Conservation (phyloP, 2,113 vertebrate genomes). For the Leptobrachium ailaonicum region DNA sequence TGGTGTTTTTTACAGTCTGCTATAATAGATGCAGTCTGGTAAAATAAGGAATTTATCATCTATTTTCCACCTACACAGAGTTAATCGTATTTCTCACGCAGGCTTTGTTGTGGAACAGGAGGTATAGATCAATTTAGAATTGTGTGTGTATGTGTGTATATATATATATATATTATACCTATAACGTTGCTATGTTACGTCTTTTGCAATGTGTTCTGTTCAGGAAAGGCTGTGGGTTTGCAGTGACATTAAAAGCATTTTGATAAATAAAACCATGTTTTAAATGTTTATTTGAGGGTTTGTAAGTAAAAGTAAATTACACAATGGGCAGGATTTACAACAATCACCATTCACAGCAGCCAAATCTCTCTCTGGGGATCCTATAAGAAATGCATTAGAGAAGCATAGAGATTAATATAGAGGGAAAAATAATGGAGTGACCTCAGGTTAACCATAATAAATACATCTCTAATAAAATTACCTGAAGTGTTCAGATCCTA, state of each 20-base stretch:
- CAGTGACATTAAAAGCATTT: background rate
- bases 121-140: too few species aligned
- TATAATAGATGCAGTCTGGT: too few species aligned
- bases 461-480: slow-evolving; percentile 17
- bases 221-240: background rate
- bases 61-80: too few species aligned
- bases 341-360: slow-evolving; percentile 10
- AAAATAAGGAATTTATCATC: too few species aligned
- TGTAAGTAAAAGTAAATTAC: background rate
- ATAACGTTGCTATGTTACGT: too few species aligned
- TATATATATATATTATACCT: too few species aligned
- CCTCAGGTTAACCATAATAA: slow-evolving; percentile 23
- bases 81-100: too few species aligned
- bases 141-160: too few species aligned
- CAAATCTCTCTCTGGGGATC: slow-evolving; percentile 21
- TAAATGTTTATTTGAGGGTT: background rate
- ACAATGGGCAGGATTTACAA: slow-evolving; percentile 16
- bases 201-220: background rate
- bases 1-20: too few species aligned
- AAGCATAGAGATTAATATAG: slow-evolving; percentile 32
- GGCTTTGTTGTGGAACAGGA: background rate
- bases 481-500: background rate
- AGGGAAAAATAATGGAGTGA: background rate
- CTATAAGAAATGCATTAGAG: slow-evolving; percentile 28
- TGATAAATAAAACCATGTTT: slow-evolving; percentile 2